Conservation (phyloP, 2,888 invertebrate genomes). For the Oeneis ivallda region DNA sequence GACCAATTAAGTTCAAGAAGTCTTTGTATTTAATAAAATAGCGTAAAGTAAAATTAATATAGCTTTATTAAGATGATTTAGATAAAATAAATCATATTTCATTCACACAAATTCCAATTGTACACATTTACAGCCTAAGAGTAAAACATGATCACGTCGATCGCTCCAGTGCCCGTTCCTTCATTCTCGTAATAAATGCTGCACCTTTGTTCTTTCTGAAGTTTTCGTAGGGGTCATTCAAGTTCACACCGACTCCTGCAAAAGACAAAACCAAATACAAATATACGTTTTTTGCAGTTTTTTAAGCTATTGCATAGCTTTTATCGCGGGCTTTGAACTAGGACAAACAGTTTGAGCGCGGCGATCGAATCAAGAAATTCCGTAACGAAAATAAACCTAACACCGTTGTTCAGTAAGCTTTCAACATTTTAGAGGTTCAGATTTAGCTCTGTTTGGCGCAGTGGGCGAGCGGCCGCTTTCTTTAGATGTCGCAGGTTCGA, state of each 20-base stretch:
- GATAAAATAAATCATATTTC: slow-evolving; percentile 75
- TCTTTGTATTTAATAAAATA: slow-evolving; percentile 33
- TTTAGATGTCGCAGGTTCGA: no score
- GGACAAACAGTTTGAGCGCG: no score
- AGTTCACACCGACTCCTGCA: slow-evolving; percentile 93
- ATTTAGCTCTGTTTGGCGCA: no score
- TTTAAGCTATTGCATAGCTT: no score
- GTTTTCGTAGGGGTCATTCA: slow-evolving; percentile 98
- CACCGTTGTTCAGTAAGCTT: no score
- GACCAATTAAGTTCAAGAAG: slow-evolving; percentile 10
- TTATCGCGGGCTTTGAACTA: no score
- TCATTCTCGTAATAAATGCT: slow-evolving; percentile 96
- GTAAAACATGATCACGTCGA: slow-evolving; percentile 66
- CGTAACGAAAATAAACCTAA: no score
- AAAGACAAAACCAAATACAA: slow-evolving; percentile 34
- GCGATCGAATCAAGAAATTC: no score
- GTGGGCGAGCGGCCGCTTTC: no score
- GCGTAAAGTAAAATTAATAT: slow-evolving; percentile 61
- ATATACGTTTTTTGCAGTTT: no score
- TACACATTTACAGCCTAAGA: slow-evolving; percentile 70
- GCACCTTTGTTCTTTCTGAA: slow-evolving; percentile 98
- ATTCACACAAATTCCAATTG: slow-evolving; percentile 66
- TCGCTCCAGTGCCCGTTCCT: slow-evolving; percentile 91
- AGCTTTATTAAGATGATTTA: slow-evolving; percentile 75
- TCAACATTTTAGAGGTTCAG: no score